These are phyloP conservation scores for Vespertilio murinus DNA, from an alignment of 2,797 vertebrate species.

Conservation along the genomic window DNA sequence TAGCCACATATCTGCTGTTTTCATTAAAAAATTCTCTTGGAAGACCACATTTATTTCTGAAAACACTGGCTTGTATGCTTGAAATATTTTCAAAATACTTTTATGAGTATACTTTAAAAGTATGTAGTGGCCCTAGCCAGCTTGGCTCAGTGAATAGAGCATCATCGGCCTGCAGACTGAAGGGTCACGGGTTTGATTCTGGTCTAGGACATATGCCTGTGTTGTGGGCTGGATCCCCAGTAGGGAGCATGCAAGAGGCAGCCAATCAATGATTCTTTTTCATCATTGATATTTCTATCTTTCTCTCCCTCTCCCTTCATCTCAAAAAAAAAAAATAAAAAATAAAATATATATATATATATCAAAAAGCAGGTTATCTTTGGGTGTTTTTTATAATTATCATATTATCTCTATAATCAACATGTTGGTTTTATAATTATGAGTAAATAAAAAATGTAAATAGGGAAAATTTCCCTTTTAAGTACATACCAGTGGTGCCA, in stretches of 20 bases:
- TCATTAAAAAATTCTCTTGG: not conserved
- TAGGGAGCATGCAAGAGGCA: too few relatives aligned
- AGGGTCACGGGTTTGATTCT: too few relatives aligned
- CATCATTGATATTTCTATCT: too few relatives aligned
- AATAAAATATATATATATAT: too few relatives aligned
- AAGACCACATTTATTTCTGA: not conserved
- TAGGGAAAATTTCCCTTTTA: not conserved
- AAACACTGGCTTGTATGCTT: not conserved
- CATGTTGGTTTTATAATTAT: not conserved
- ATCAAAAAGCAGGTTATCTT: not conserved
- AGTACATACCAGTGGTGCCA: not conserved
- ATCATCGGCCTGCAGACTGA: too few relatives aligned
- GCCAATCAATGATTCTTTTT: too few relatives aligned
- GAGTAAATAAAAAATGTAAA: not conserved
- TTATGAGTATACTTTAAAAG: not conserved
- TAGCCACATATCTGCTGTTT: not conserved
- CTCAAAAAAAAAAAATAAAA: too few relatives aligned
- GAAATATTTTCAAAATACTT: slow-evolving; percentile 10
- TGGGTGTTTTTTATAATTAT: not conserved
- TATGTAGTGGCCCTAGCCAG: too few relatives aligned
- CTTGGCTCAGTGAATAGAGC: too few relatives aligned
- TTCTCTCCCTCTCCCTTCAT: too few relatives aligned
- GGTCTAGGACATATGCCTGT: too few relatives aligned
- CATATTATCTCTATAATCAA: not conserved
- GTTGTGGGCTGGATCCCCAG: too few relatives aligned